Conservation (phyloP, 2,113 vertebrate species). For the Prochilodus magdalenae region DNA sequence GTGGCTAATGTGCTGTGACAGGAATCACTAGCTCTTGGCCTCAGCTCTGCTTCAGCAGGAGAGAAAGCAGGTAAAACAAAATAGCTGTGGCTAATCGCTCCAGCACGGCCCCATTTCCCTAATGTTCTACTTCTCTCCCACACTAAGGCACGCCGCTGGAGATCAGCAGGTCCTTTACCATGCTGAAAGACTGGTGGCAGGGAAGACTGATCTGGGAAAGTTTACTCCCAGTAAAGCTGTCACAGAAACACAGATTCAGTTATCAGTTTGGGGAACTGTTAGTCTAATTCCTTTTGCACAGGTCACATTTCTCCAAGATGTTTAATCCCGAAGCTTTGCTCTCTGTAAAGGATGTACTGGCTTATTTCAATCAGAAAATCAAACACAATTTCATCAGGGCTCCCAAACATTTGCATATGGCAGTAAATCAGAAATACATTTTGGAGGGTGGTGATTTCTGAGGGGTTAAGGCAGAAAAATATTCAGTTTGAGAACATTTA, state of each 20-base stretch:
- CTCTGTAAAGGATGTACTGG: too few relatives aligned
- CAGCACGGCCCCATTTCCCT: constrained; percentile 10
- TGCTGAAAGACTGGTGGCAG: constrained; percentile 8
- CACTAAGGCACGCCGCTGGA: constrained; percentile 6
- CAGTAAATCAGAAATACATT: too few relatives aligned
- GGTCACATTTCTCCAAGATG: too few relatives aligned
- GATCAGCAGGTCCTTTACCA: constrained; percentile 4
- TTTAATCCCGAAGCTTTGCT: too few relatives aligned
- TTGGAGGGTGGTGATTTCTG: too few relatives aligned
- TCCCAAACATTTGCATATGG: too few relatives aligned
- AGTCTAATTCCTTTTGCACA: too few relatives aligned
- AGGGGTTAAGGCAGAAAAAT: too few relatives aligned
- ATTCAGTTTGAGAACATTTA: too few relatives aligned
- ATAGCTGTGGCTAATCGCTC: constrained; percentile 1
- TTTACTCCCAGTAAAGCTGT: not conserved
- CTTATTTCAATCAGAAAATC: too few relatives aligned
- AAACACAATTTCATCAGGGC: too few relatives aligned
- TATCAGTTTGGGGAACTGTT: not conserved
- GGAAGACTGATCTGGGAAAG: not conserved
- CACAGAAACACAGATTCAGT: not conserved
- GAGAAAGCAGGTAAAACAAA: constrained; percentile 19
- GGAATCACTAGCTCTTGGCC: constrained; percentile 35
- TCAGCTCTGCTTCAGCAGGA: constrained; percentile 24
- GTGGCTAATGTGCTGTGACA: constrained; percentile 46
- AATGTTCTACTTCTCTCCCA: constrained; percentile 7